A percentile compares a stretch with the other conserved stretches of the same genome.
Conservation (phyloP, 2,113 vertebrate genomes). For the Copsychus sechellarum region DNA sequence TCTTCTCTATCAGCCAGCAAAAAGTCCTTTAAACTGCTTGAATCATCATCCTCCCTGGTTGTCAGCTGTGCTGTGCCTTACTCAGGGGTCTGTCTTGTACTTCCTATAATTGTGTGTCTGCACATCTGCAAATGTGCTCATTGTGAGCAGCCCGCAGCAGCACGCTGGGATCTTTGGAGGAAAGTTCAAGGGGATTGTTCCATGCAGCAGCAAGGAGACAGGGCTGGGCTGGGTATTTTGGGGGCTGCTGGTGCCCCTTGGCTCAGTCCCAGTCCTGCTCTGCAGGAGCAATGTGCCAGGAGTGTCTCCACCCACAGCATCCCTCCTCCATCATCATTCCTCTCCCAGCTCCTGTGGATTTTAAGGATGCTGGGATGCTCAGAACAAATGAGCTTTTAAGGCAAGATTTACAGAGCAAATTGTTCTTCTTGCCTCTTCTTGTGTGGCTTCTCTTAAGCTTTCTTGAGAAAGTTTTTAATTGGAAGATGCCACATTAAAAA, state of each 20-base stretch:
- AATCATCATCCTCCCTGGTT: not conserved
- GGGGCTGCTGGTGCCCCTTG: not conserved
- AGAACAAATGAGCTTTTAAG: not conserved
- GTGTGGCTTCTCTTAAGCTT: not conserved
- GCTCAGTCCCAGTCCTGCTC: fast-evolving
- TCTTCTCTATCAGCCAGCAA: not conserved
- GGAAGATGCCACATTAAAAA: not conserved
- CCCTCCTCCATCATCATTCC: not conserved
- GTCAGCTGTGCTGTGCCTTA: not conserved
- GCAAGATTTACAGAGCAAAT: not conserved
- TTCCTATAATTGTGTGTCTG: not conserved
- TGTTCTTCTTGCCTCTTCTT: not conserved
- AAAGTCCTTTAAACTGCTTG: not conserved
- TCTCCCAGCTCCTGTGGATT: not conserved
- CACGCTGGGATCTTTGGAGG: not conserved
- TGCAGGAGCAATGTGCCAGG: not conserved
- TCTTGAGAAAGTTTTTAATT: not conserved
- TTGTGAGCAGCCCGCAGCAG: not conserved
- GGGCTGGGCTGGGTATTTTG: not conserved
- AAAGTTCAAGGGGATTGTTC: not conserved
- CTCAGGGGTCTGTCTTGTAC: not conserved
- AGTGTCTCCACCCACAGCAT: fast-evolving
- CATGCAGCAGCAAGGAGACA: fast-evolving
- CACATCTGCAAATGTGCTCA: not conserved
- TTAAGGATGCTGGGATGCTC: not conserved